phyloP scores from a whole-genome alignment of 2,797 vertebrate species.

The Ispidina lecontei region DNA sequence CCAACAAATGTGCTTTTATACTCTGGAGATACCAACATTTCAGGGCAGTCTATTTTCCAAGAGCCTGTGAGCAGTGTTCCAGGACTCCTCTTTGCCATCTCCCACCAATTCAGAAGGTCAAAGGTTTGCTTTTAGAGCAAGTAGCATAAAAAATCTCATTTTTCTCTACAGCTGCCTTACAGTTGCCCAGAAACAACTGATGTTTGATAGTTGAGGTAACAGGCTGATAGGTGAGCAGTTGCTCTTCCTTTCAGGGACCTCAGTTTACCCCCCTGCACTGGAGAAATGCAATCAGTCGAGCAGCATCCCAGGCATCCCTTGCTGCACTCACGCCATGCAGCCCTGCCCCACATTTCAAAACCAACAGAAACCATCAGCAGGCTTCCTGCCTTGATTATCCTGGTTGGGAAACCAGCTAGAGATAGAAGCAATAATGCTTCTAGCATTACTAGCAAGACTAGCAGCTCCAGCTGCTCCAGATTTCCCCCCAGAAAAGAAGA shows the following conservation, averaged over 20 bases:
- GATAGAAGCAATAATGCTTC: background rate
- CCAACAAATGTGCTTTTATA: background rate
- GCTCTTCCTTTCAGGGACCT: background rate
- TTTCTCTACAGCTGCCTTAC: background rate
- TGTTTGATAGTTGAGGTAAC: background rate
- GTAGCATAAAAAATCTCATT: background rate
- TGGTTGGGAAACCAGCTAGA: background rate
- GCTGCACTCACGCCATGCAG: background rate
- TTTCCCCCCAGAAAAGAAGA: accelerated
- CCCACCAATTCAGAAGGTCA: background rate
- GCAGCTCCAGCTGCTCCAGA: background rate
- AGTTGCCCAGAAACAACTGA: background rate
- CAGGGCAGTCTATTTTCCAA: background rate
- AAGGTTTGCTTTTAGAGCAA: background rate
- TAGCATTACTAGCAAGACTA: background rate
- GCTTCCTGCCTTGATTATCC: background rate
- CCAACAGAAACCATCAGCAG: background rate
- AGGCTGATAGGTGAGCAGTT: background rate
- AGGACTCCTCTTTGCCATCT: background rate
- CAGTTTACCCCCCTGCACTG: accelerated
- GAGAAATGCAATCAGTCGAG: background rate
- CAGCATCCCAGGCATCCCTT: background rate
- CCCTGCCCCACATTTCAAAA: background rate
- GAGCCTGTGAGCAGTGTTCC: background rate
- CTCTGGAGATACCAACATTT: background rate